Conservation (phyloP, 2,888 invertebrate genomes). For the Drosophila picticornis region DNA sequence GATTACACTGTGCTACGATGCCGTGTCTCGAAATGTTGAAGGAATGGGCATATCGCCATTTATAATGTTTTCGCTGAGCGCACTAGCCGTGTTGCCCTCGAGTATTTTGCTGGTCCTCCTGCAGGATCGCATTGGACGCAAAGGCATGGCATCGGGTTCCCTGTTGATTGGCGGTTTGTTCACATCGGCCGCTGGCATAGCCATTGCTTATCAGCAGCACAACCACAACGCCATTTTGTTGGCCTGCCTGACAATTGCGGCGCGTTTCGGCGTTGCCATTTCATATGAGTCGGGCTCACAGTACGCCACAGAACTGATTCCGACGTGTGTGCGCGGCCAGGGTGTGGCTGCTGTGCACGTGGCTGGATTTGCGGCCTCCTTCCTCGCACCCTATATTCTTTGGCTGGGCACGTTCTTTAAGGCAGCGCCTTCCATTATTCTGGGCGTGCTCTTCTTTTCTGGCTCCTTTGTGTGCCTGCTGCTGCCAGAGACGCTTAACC, state of each 20-base stretch:
- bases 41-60: conserved; percentile 87
- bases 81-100: conserved; percentile 87
- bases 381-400: conserved; percentile 87
- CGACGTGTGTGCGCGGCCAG: conserved; percentile 88
- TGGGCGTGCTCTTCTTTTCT: conserved; percentile 86
- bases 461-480: conserved; percentile 87
- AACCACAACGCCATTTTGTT: conserved; percentile 85
- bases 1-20: conserved; percentile 87
- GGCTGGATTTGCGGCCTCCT: conserved; percentile 87
- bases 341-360: conserved; percentile 88
- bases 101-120: conserved; percentile 83
- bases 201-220: conserved; percentile 85
- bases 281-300: conserved; percentile 89
- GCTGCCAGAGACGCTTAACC: conserved; percentile 87
- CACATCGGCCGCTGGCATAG: conserved; percentile 86
- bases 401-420: conserved; percentile 86
- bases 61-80: conserved; percentile 87
- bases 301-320: conserved; percentile 88
- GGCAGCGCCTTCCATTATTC: conserved; percentile 87
- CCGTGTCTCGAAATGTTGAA: conserved; percentile 87
- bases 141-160: conserved; percentile 87
- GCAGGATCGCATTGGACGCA: conserved; percentile 86
- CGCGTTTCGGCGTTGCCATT: conserved; percentile 87
- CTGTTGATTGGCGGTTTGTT: conserved; percentile 87
- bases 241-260: conserved; percentile 86